phyloP scores from a whole-genome alignment of 2,113 vertebrate species.

The Upupa epops region DNA sequence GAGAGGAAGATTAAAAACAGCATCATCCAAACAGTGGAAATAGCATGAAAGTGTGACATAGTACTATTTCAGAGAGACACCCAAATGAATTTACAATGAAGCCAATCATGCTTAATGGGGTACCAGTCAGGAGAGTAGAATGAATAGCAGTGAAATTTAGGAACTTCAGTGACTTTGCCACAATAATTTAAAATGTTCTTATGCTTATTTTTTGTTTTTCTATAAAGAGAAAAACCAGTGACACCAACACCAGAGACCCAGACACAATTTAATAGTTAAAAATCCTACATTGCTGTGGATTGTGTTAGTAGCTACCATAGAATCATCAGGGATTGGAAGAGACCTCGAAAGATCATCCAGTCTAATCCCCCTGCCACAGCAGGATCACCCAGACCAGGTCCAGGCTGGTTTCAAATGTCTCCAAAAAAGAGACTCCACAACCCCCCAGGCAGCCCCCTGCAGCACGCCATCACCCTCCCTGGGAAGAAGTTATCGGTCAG shows the following conservation, averaged over 20 bases:
- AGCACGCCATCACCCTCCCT: too few relatives aligned
- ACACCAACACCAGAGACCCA: background rate
- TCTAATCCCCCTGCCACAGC: too few relatives aligned
- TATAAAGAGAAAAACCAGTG: background rate
- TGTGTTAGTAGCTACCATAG: background rate
- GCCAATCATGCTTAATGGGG: background rate
- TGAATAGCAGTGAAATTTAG: background rate
- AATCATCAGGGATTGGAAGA: too few relatives aligned
- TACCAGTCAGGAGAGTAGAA: background rate
- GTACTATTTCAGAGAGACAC: background rate
- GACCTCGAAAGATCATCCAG: too few relatives aligned
- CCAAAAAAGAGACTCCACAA: too few relatives aligned
- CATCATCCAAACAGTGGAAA: background rate
- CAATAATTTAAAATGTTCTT: background rate
- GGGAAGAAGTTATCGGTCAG: too few relatives aligned
- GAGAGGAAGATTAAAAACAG: background rate
- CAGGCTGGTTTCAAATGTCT: too few relatives aligned
- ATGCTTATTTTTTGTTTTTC: background rate
- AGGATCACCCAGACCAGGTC: too few relatives aligned
- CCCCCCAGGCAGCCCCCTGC: too few relatives aligned
- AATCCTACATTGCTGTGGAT: rapidly evolving
- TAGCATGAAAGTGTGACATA: background rate
- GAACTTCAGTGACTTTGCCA: background rate
- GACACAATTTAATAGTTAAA: background rate
- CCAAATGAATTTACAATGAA: background rate